These are phyloP conservation scores for Platycercus adscitus DNA, from an alignment of 2,113 vertebrate species.

Conservation along the genomic window DNA sequence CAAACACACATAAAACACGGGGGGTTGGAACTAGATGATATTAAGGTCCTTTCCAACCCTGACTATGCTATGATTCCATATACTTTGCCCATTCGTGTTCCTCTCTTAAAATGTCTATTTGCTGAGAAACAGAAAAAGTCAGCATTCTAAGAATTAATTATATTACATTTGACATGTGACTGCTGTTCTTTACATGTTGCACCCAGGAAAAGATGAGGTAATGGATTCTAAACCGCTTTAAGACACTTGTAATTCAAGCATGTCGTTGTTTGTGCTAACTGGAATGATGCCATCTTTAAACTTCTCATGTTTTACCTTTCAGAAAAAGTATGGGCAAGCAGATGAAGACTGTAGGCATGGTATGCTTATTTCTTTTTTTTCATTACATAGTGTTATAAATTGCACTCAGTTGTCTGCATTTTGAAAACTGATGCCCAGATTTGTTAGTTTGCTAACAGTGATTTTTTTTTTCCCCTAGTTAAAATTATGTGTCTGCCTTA, in stretches of 20 bases:
- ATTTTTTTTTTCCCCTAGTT: not conserved
- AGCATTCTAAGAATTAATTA: not conserved
- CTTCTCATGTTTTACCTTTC: conserved; percentile 71
- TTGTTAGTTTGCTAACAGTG: not conserved
- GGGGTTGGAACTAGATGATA: not conserved
- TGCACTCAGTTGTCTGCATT: conserved; percentile 34
- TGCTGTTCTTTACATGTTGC: conserved; percentile 19
- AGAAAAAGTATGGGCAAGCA: conserved; percentile 99
- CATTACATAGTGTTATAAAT: conserved; percentile 28
- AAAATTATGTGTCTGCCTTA: not conserved
- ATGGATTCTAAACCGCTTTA: not conserved
- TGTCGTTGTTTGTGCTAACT: conserved; percentile 42
- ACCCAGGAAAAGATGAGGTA: not conserved
- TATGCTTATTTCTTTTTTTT: conserved; percentile 77
- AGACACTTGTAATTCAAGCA: conserved; percentile 1
- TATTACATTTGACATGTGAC: not conserved
- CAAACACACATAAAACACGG: not conserved
- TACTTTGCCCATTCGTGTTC: not conserved
- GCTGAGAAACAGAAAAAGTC: not conserved
- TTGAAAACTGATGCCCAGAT: conserved; percentile 14
- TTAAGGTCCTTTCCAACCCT: not conserved
- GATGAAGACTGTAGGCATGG: conserved; percentile 98
- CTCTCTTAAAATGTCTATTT: not conserved
- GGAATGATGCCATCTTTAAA: conserved; percentile 62
- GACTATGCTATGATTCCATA: not conserved